These are phyloP conservation scores for Capreolus pygargus DNA, from an alignment of 2,113 vertebrate genomes.

Conservation along the genomic window DNA sequence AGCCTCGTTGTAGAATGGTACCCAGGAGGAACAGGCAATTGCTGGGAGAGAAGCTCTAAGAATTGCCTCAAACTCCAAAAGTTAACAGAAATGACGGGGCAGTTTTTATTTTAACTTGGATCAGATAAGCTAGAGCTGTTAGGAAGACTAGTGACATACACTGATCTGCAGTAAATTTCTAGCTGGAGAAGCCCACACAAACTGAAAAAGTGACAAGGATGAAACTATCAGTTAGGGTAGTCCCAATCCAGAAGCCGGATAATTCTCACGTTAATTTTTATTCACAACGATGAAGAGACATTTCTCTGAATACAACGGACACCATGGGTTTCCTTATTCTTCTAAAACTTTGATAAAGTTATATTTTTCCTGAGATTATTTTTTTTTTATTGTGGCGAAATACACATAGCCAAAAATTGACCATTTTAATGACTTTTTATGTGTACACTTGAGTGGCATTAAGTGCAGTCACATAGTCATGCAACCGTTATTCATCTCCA, in stretches of 20 bases:
- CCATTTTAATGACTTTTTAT: not conserved
- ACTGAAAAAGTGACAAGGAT: not conserved
- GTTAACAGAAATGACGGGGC: constrained; percentile 31
- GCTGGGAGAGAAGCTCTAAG: not conserved
- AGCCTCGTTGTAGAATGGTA: not conserved
- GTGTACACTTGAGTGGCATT: not conserved
- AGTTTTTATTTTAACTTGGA: not conserved
- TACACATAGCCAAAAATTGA: not conserved
- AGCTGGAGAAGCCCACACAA: not conserved
- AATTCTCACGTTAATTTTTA: not conserved
- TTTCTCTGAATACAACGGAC: not conserved
- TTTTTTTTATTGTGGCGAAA: not conserved
- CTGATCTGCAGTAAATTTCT: not conserved
- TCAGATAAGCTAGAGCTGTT: not conserved
- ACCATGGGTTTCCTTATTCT: not conserved
- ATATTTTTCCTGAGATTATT: not conserved
- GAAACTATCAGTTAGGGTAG: not conserved
- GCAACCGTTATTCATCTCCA: not conserved
- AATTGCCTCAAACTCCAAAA: constrained; percentile 33
- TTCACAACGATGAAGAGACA: not conserved
- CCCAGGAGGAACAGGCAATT: not conserved
- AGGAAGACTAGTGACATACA: not conserved
- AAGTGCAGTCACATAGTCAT: not conserved
- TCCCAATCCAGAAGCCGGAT: not conserved
- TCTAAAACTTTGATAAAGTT: not conserved